Base-by-base conservation (phyloP, 2,797 vertebrate genomes). In the Rhynchotus rufescens region DNA sequence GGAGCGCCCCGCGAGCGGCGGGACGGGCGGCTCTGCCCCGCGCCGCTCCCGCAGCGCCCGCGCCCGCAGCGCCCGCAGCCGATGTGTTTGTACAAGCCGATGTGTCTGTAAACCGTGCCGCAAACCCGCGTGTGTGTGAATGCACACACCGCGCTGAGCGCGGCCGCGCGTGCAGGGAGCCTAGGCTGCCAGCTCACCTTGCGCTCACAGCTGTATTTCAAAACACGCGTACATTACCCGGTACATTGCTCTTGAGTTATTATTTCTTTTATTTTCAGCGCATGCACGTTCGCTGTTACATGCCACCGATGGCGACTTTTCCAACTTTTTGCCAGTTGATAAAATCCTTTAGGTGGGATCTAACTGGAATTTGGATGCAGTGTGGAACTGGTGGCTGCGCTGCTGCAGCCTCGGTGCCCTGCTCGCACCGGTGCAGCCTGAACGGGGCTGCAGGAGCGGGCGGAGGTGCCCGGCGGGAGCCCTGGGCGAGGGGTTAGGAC, bases 341-440 rank as follows among this genome's bases (percentile, higher is more conserved):
- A 25, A 51, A 15, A 45, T 6, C 8, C 15, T 68, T 89, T 66
- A 54, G 59, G 88, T 69, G 81, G 11, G 15, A 26, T 74, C 17
- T 16, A 11, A 1, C 10, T 36, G 36, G 36, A 36, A 36, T 36
- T 9, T 36, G 36, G 36, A 36, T 36, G 9, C 36, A 36, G 9
- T 0, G 12, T 54, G 60, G 32, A 19, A 47, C 79, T 47, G 9
- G 80, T 59, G 12, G 22, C 54, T 30, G 0, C 1, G 0, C 9
- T 9, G 12, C 5, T 1, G 40, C 28, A 68, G 42, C n/a, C 11
- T 22, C 40, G 4, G 45, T 28, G 47, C 49, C 73, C 72, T 10
- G 60, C 25, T 67, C 66, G 7, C 56, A 78, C 0, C 6, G 5
- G 21, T 16, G 47, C 56, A 21, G 4, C 4, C 66, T 6, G 19